phyloP scores from a whole-genome alignment of 2,797 vertebrate species.

The Cossypha heuglini region DNA sequence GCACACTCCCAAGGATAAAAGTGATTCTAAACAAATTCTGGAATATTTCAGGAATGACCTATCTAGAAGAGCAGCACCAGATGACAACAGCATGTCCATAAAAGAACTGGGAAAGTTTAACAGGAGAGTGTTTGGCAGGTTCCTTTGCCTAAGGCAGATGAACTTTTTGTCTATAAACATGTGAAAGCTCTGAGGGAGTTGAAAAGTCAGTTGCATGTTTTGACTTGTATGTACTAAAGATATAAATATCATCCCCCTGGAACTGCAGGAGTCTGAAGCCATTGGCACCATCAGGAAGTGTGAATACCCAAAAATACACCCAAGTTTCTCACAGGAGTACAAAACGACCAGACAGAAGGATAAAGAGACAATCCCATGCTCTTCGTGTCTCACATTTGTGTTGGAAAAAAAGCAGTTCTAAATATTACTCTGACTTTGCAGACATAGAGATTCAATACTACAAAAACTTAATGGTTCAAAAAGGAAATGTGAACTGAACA shows the following conservation, averaged over 20 bases:
- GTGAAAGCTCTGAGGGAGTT: neutral
- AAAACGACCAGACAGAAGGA: neutral
- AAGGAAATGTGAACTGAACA: neutral
- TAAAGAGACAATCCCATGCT: neutral
- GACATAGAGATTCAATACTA: neutral
- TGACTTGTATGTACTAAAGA: neutral
- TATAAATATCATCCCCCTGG: neutral
- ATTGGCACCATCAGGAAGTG: neutral
- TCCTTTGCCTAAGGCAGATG: neutral
- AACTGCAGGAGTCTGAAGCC: neutral
- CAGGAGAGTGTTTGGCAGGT: neutral
- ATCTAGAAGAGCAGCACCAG: neutral
- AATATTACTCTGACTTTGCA: neutral
- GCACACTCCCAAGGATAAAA: neutral
- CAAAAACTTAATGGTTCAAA: neutral
- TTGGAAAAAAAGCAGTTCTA: neutral
- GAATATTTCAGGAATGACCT: neutral
- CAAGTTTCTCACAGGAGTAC: neutral
- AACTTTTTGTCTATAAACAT: constrained; percentile 11
- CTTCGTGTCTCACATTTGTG: neutral
- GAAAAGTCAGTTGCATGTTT: neutral
- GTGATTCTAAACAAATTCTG: neutral
- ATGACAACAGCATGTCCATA: neutral
- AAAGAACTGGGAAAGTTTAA: neutral
- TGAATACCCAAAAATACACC: neutral